Evolutionary conservation across 37 sponge, comb jelly and placozoan genomes (phyloP).

Genomic region (Aplysina aerophoba): DNA sequence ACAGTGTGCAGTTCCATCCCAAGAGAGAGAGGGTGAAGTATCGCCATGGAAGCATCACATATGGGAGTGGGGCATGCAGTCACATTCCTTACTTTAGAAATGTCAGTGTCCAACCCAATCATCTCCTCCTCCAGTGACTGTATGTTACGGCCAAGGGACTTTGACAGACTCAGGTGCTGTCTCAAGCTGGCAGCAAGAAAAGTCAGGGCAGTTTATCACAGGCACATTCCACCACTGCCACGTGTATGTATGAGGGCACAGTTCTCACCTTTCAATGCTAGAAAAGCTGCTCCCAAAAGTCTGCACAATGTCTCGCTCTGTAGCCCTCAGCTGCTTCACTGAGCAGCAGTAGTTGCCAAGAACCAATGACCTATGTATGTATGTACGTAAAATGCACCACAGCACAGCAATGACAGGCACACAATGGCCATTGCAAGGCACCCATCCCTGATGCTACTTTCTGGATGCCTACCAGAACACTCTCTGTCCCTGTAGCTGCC

Average conservation of each 20-base stretch:
- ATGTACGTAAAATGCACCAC: neutral
- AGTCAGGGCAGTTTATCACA: neutral
- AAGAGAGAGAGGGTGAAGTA: too few relatives aligned
- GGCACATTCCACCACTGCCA: neutral
- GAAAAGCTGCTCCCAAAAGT: neutral
- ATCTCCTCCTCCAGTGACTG: too few relatives aligned
- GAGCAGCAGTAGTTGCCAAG: neutral
- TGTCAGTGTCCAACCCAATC: too few relatives aligned
- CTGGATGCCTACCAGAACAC: neutral
- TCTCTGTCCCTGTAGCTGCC: conserved; percentile 4
- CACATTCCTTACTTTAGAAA: too few relatives aligned
- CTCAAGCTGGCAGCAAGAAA: neutral
- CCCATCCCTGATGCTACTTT: too few relatives aligned
- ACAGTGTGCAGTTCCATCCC: too few relatives aligned
- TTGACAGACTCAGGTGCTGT: neutral
- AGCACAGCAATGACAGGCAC: neutral
- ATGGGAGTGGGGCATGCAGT: too few relatives aligned
- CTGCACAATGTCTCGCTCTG: neutral
- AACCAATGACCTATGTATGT: neutral
- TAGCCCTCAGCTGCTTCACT: neutral
- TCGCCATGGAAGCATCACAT: too few relatives aligned
- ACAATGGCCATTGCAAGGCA: neutral
- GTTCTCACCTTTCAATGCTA: conserved; percentile 14
- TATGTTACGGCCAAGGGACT: too few relatives aligned
- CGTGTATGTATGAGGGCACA: neutral